Conservation (phyloP, 2,888 invertebrate genomes). For the Isoperla grammatica region DNA sequence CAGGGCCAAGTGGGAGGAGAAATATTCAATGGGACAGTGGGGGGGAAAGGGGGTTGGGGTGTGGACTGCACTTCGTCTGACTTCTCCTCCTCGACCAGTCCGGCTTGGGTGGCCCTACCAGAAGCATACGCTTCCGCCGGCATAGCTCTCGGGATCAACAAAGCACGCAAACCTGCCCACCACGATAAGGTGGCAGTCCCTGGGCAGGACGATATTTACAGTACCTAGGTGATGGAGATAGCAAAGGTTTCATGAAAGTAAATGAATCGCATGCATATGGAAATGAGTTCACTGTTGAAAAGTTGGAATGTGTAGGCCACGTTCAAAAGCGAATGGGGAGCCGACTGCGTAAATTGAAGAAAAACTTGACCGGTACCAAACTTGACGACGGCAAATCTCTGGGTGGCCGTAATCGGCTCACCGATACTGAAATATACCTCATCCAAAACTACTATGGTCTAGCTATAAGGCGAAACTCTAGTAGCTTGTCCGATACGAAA, state of each 20-base stretch:
- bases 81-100: no score
- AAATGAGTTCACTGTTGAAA: not conserved
- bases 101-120: no score
- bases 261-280: not conserved
- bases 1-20: no score
- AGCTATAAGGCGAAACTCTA: not conserved
- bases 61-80: no score
- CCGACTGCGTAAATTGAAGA: slow-evolving; percentile 5
- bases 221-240: not conserved
- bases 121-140: no score
- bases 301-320: not conserved
- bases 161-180: no score
- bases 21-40: no score
- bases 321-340: slow-evolving; percentile 9
- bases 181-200: no score
- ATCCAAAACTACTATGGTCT: not conserved
- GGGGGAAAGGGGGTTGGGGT: no score
- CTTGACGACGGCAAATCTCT: not conserved
- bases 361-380: not conserved
- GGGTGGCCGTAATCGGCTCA: not conserved
- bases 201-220: no score
- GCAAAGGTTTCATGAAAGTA: not conserved
- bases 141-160: no score
- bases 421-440: not conserved
- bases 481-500: not conserved